These are phyloP conservation scores for Marmota monax DNA, from an alignment of 2,113 vertebrate genomes.

Conservation along the genomic window DNA sequence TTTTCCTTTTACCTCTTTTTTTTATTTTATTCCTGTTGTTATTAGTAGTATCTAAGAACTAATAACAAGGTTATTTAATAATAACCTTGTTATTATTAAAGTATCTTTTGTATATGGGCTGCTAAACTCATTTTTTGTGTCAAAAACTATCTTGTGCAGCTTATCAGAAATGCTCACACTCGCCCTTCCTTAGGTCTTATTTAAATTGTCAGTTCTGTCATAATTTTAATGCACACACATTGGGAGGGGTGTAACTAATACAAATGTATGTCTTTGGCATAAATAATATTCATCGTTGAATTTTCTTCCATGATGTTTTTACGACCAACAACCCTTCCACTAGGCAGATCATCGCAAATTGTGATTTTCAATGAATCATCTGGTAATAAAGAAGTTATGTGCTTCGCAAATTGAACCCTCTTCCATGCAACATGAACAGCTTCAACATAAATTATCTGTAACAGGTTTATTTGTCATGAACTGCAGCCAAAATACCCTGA, in stretches of 20 bases:
- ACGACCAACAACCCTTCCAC: slow-evolving; percentile 62
- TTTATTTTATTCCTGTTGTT: not conserved
- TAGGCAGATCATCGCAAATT: slow-evolving; percentile 62
- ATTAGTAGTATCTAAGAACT: not conserved
- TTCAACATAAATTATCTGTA: slow-evolving; percentile 73
- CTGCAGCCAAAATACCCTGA: slow-evolving; percentile 75
- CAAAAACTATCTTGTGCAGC: slow-evolving; percentile 17
- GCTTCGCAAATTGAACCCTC: slow-evolving; percentile 67
- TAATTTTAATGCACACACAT: slow-evolving; percentile 69
- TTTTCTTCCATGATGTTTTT: slow-evolving; percentile 78
- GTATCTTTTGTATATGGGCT: not conserved
- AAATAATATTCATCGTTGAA: slow-evolving; percentile 73
- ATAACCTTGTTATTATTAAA: slow-evolving; percentile 23
- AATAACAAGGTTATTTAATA: no score
- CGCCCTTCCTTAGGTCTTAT: slow-evolving; percentile 37
- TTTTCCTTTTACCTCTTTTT: not conserved
- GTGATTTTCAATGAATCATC: slow-evolving; percentile 79
- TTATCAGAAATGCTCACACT: slow-evolving; percentile 58
- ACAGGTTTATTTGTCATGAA: slow-evolving; percentile 78
- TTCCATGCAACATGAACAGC: slow-evolving; percentile 67
- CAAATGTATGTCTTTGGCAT: slow-evolving; percentile 73
- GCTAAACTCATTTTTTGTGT: slow-evolving; percentile 16
- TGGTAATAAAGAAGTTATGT: slow-evolving; percentile 76
- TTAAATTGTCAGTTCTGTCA: slow-evolving; percentile 58
- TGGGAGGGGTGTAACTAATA: slow-evolving; percentile 62